Conservation (phyloP, 2,797 vertebrate genomes). For the Sebastes hopkinsi region DNA sequence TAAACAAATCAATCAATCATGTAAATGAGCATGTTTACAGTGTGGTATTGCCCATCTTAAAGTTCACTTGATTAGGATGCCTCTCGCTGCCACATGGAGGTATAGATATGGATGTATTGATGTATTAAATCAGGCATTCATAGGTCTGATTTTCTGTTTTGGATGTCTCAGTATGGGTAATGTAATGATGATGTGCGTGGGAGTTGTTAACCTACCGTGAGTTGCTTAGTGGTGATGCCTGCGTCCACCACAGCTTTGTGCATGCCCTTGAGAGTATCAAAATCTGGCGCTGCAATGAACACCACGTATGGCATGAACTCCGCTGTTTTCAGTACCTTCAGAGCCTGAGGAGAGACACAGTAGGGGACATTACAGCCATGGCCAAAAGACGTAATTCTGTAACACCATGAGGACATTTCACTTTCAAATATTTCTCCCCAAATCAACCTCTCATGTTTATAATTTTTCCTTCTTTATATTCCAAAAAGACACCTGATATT, state of each 20-base stretch:
- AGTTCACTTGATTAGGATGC: not conserved
- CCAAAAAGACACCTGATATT: not conserved
- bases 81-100: not conserved
- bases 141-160: not conserved
- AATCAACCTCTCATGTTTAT: too few relatives aligned
- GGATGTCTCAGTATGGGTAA: not conserved
- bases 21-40: too few relatives aligned
- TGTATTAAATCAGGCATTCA: too few relatives aligned
- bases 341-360: constrained; percentile 80
- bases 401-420: not conserved
- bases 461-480: too few relatives aligned
- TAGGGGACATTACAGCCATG: not conserved
- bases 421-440: too few relatives aligned
- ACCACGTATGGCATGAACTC: constrained; percentile 99
- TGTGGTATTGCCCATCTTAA: not conserved
- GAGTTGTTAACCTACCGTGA: constrained; percentile 85
- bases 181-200: not conserved
- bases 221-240: constrained; percentile 94
- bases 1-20: too few relatives aligned
- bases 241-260: constrained; percentile 97
- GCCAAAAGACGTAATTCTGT: not conserved
- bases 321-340: constrained; percentile 94
- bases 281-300: constrained; percentile 94
- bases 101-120: not conserved
- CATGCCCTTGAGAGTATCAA: constrained; percentile 94